phyloP scores from a whole-genome alignment of 1,140 invertebrate species.

The Acyrthosiphon pisum region DNA sequence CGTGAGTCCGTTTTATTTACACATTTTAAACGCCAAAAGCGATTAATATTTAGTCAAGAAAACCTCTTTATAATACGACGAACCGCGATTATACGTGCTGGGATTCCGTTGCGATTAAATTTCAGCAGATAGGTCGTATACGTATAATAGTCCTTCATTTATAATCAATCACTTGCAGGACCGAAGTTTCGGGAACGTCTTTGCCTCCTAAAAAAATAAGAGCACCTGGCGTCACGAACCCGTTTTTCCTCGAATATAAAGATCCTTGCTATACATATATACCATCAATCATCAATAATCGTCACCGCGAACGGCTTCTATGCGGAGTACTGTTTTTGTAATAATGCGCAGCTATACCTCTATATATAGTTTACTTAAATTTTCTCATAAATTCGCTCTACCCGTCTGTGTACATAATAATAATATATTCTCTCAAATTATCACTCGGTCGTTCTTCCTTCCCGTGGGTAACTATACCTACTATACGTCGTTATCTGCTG shows the following conservation, averaged over 20 bases:
- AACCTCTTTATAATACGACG: not conserved
- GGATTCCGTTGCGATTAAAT: not conserved
- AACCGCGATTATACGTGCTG: not conserved
- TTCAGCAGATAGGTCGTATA: not conserved
- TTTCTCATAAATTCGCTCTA: not conserved
- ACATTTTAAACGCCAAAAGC: not conserved
- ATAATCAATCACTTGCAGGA: constrained; percentile 34
- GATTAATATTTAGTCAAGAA: not conserved
- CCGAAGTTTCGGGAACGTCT: constrained; percentile 31
- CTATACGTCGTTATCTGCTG: not conserved
- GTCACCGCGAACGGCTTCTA: not conserved
- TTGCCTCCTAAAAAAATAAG: not conserved
- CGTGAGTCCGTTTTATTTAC: not conserved
- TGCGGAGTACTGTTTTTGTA: constrained; percentile 2
- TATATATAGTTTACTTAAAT: not conserved
- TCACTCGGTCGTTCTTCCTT: not conserved
- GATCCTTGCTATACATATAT: not conserved
- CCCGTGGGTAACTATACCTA: not conserved
- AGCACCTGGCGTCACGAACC: constrained; percentile 34
- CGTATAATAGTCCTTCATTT: not conserved
- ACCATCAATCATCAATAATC: constrained; percentile 47
- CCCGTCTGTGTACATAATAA: not conserved
- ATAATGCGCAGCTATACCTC: not conserved
- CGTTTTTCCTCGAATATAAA: constrained; percentile 7
- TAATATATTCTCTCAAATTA: not conserved